Conservation (phyloP, 2,797 vertebrate species). For the Artibeus lituratus region DNA sequence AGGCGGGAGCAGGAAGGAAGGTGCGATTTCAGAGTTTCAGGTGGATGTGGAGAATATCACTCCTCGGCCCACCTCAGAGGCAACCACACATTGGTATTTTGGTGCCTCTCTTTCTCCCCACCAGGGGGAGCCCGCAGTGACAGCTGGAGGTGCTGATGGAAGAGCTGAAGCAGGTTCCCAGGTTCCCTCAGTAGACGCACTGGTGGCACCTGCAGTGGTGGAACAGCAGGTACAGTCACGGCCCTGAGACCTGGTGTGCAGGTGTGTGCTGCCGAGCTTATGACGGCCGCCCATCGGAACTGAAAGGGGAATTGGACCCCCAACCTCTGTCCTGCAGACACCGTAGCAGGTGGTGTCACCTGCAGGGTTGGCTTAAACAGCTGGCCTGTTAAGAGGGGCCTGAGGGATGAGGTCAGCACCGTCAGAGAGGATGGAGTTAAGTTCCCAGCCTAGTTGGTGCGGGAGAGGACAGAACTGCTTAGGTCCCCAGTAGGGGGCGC, state of each 20-base stretch:
- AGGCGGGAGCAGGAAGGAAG: too few species aligned
- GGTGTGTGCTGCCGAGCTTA: constrained; percentile 81
- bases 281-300: constrained; percentile 82
- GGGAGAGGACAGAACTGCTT: constrained; percentile 77
- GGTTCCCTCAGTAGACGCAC: constrained; percentile 79
- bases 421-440: constrained; percentile 84
- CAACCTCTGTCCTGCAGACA: constrained; percentile 71
- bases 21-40: too few species aligned
- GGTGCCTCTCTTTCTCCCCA: constrained; percentile 60
- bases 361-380: constrained; percentile 80
- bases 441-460: constrained; percentile 80
- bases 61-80: too few species aligned
- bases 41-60: not conserved
- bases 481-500: too few species aligned
- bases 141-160: constrained; percentile 79
- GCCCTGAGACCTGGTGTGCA: constrained; percentile 81
- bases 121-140: constrained; percentile 80
- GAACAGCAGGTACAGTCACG: constrained; percentile 82
- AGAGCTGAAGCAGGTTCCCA: constrained; percentile 70
- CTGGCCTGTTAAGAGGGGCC: constrained; percentile 82
- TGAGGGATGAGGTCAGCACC: constrained; percentile 82
- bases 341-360: constrained; percentile 81
- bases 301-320: constrained; percentile 79
- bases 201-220: constrained; percentile 81
- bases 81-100: too few species aligned